These are phyloP conservation scores for Eudorcas thomsonii DNA, from an alignment of 2,113 vertebrate species.

Conservation along the genomic window DNA sequence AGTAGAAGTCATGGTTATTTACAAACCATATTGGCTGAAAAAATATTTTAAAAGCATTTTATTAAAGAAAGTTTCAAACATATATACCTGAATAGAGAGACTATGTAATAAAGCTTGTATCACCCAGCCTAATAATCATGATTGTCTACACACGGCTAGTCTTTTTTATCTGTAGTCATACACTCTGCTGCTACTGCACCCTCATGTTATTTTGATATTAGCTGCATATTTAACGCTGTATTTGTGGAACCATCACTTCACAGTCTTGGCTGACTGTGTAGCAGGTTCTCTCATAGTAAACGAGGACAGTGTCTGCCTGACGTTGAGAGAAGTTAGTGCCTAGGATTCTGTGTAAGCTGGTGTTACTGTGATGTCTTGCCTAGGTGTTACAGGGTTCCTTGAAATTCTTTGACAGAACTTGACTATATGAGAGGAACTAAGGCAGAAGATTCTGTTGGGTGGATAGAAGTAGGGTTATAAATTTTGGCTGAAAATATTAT, in stretches of 20 bases:
- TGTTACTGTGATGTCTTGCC: not conserved
- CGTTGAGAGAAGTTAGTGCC: not conserved
- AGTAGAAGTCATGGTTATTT: not conserved
- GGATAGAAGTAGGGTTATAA: not conserved
- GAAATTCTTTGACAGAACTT: not conserved
- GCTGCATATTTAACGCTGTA: not conserved
- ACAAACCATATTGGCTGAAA: not conserved
- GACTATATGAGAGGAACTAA: not conserved
- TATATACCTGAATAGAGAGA: not conserved
- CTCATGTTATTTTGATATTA: not conserved
- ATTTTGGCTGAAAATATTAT: constrained; percentile 1
- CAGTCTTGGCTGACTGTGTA: not conserved
- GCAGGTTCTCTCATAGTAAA: not conserved
- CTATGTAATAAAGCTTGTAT: not conserved
- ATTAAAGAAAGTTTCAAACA: not conserved
- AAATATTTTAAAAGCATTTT: not conserved
- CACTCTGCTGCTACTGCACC: not conserved
- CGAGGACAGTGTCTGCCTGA: not conserved
- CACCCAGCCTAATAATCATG: not conserved
- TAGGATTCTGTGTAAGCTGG: not conserved
- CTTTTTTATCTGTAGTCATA: not conserved
- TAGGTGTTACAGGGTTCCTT: not conserved
- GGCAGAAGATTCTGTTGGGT: not conserved
- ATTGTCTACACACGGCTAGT: too few relatives aligned
- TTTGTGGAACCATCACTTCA: not conserved